phyloP scores from a whole-genome alignment of 2,797 vertebrate species.

The Notolabrus celidotus region DNA sequence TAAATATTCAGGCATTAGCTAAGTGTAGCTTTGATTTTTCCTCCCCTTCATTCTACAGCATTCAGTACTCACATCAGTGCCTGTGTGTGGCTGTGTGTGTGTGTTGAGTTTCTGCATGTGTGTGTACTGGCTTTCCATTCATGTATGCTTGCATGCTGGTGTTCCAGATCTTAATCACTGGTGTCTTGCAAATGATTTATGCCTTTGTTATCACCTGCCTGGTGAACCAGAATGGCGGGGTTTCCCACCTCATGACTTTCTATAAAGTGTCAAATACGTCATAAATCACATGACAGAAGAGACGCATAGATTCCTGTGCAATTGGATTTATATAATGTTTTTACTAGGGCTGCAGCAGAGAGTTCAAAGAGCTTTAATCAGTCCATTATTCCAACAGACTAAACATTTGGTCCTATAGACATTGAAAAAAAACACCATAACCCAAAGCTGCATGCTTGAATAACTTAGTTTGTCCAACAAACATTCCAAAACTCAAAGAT shows the following conservation, averaged over 20 bases:
- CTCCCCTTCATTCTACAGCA: neutral
- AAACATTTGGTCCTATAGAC: too few species aligned
- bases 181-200: slow-evolving; percentile 50
- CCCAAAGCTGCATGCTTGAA: too few species aligned
- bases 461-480: too few species aligned
- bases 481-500: too few species aligned
- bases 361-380: too few species aligned
- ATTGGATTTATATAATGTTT: neutral
- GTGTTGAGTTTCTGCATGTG: slow-evolving; percentile 17
- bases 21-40: slow-evolving; percentile 62
- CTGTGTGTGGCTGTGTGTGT: slow-evolving; percentile 19
- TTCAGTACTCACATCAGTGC: slow-evolving; percentile 24
- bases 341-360: too few species aligned
- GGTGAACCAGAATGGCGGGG: slow-evolving; percentile 36
- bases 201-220: slow-evolving; percentile 53
- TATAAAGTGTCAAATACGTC: slow-evolving; percentile 8
- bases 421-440: too few species aligned
- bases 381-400: too few species aligned
- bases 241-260: slow-evolving; percentile 20
- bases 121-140: slow-evolving; percentile 42
- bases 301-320: neutral
- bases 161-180: slow-evolving; percentile 61
- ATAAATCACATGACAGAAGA: slow-evolving; percentile 11
- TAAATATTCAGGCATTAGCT: slow-evolving; percentile 75
- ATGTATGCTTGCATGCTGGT: slow-evolving; percentile 50